Conservation (phyloP, 2,113 vertebrate genomes). For the Chinchilla lanigera region DNA sequence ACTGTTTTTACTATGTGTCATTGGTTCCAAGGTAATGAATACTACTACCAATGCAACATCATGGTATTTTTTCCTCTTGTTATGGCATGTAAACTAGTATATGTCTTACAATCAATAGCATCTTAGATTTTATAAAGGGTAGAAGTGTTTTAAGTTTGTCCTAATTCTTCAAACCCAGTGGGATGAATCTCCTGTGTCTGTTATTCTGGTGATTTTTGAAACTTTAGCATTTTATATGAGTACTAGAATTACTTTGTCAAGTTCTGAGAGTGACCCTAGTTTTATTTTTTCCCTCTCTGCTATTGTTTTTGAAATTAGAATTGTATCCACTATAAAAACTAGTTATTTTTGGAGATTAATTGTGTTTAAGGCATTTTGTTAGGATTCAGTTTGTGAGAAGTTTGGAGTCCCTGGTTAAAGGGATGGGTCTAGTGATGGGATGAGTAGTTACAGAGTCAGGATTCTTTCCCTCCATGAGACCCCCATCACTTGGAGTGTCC, state of each 20-base stretch:
- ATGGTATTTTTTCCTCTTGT: background rate
- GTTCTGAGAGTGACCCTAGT: background rate
- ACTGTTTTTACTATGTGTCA: background rate
- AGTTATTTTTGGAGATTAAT: background rate
- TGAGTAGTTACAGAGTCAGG: background rate
- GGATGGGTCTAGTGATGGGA: background rate
- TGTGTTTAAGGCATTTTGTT: background rate
- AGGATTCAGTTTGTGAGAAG: background rate
- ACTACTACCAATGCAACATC: background rate
- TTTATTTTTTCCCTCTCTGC: background rate
- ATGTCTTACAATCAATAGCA: background rate
- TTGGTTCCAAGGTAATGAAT: constrained; percentile 37
- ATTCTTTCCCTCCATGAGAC: background rate
- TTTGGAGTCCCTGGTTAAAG: background rate
- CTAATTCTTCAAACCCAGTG: background rate
- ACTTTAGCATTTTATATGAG: background rate
- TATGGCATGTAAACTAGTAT: background rate
- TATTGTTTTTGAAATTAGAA: background rate
- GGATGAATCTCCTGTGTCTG: background rate
- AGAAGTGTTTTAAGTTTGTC: background rate
- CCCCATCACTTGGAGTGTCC: background rate
- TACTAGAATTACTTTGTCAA: background rate
- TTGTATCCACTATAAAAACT: background rate
- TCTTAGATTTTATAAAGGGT: background rate
- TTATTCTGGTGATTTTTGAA: background rate